phyloP scores from a whole-genome alignment of 2,797 vertebrate species.

The Helostoma temminkii region DNA sequence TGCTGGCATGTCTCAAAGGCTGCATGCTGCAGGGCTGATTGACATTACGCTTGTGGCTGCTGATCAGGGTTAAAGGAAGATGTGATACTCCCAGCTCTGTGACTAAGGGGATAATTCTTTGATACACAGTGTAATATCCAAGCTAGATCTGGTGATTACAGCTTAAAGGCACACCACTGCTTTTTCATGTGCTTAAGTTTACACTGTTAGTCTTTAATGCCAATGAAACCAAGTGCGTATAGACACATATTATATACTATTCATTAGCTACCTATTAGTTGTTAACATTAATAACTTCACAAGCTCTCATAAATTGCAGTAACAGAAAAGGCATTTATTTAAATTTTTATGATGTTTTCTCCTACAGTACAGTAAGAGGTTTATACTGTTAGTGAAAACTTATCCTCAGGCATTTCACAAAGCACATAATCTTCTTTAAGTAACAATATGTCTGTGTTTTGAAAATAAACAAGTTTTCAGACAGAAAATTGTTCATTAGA shows the following conservation, averaged over 20 bases:
- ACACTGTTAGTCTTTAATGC: constrained; percentile 6
- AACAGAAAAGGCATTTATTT: background rate
- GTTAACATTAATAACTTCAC: background rate
- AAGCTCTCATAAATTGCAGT: background rate
- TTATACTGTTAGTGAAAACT: constrained; percentile 37
- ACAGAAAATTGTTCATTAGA: constrained; percentile 18
- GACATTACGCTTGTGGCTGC: constrained; percentile 52
- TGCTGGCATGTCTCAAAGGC: constrained; percentile 58
- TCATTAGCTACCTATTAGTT: background rate
- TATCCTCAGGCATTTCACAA: constrained; percentile 67
- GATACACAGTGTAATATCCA: constrained; percentile 47
- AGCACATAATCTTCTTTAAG: constrained; percentile 71
- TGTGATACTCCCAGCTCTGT: constrained; percentile 46
- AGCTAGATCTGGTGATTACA: constrained; percentile 46
- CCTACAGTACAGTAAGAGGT: constrained; percentile 27
- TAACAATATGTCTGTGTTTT: constrained; percentile 46
- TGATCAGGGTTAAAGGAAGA: constrained; percentile 63
- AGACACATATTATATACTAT: constrained; percentile 3
- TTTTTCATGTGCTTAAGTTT: constrained; percentile 33
- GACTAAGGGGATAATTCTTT: constrained; percentile 44
- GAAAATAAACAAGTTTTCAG: constrained; percentile 38
- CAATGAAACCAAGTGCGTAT: background rate
- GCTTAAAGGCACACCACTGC: constrained; percentile 39
- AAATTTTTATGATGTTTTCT: constrained; percentile 24
- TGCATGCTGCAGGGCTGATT: constrained; percentile 50